phyloP scores from a whole-genome alignment of 2,888 invertebrate species.

The Orthosia cruda region DNA sequence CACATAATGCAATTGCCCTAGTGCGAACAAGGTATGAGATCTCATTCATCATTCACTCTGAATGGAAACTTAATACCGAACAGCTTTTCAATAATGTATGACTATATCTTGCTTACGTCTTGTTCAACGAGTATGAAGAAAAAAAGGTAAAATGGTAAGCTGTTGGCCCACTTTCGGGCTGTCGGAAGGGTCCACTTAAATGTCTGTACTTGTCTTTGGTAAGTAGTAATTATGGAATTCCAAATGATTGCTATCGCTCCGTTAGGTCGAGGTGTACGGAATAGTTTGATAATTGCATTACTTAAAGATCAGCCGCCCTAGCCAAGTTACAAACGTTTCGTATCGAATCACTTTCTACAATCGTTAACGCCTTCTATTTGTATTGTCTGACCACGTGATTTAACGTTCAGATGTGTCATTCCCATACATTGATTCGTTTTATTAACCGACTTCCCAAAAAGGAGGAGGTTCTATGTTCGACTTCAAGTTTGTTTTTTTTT shows the following conservation, averaged over 20 bases:
- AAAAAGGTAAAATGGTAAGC: constrained; percentile 9
- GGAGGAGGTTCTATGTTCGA: too few species aligned
- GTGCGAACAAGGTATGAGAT: neutral
- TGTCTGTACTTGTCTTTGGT: neutral
- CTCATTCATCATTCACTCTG: neutral
- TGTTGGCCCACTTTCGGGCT: constrained; percentile 5
- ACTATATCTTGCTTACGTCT: constrained; percentile 7
- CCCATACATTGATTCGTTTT: too few species aligned
- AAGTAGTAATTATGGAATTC: constrained; percentile 8
- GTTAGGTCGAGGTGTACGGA: neutral
- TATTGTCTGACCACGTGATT: too few species aligned
- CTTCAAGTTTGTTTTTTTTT: too few species aligned
- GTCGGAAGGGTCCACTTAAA: neutral
- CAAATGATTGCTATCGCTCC: neutral
- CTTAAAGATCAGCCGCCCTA: neutral
- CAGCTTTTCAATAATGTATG: constrained; percentile 10
- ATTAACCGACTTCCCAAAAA: too few species aligned
- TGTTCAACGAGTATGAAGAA: neutral
- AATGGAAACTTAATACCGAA: constrained; percentile 7
- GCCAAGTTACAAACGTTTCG: too few species aligned
- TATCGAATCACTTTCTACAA: too few species aligned
- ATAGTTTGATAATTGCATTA: constrained; percentile 3
- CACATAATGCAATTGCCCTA: neutral
- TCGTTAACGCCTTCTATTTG: too few species aligned
- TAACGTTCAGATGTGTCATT: too few species aligned